Evolutionary conservation across 2,888 invertebrate species (phyloP).

Genomic region (Drosophila gaucha): DNA sequence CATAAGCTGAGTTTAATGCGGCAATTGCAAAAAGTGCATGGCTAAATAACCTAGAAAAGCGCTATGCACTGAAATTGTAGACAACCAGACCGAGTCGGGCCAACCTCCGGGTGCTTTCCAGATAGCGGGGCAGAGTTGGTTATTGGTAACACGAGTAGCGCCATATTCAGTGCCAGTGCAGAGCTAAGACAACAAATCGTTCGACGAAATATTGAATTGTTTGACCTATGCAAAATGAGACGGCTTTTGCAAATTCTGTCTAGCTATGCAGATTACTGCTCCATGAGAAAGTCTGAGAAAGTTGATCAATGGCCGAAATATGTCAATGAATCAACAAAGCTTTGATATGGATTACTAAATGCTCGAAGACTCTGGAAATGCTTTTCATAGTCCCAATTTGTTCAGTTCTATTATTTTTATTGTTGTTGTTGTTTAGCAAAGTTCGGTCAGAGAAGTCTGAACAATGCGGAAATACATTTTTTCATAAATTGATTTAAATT

Average conservation of each 20-base stretch:
- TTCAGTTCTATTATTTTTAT: background rate
- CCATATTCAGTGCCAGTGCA: slow-evolving; percentile 32
- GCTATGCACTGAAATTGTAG: slow-evolving; percentile 64
- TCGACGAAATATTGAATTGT: slow-evolving; percentile 37
- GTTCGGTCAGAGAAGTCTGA: slow-evolving; percentile 9
- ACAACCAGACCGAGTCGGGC: slow-evolving; percentile 41
- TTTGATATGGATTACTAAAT: slow-evolving; percentile 9
- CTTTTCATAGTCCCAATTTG: background rate
- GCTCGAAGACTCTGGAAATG: slow-evolving; percentile 10
- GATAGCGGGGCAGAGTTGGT: slow-evolving; percentile 1
- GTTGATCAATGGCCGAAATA: slow-evolving; percentile 26
- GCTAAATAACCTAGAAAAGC: slow-evolving; percentile 62
- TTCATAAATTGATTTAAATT: slow-evolving; percentile 32
- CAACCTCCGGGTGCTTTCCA: background rate
- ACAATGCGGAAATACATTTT: slow-evolving; percentile 42
- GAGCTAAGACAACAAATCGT: slow-evolving; percentile 56
- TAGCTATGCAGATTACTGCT: slow-evolving; percentile 46
- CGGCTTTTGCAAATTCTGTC: slow-evolving; percentile 34
- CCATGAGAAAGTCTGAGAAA: slow-evolving; percentile 50
- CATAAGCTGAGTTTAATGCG: slow-evolving; percentile 46
- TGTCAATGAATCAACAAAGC: slow-evolving; percentile 24
- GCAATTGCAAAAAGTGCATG: slow-evolving; percentile 46
- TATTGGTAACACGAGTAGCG: slow-evolving; percentile 47
- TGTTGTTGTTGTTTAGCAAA: slow-evolving; percentile 13
- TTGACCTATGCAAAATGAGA: slow-evolving; percentile 70